Evolutionary conservation across 2,888 invertebrate genomes (phyloP).

Genomic region (Chrysolina oricalcia): DNA sequence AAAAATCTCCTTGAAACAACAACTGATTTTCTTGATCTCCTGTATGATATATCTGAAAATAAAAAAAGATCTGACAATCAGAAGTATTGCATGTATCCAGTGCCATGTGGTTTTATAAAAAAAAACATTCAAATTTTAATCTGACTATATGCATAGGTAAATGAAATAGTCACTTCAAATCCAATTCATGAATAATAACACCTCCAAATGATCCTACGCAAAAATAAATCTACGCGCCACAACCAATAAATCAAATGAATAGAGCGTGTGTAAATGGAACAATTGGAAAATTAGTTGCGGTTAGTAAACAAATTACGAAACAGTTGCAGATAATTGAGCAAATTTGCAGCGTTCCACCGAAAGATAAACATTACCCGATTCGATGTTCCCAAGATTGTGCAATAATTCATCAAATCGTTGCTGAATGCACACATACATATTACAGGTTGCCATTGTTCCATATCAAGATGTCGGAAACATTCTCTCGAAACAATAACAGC

Average conservation of each 20-base stretch:
- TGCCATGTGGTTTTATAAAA: no score
- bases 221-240: background rate
- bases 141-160: no score
- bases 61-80: no score
- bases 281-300: conserved; percentile 5
- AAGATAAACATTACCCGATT: background rate
- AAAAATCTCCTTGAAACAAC: no score
- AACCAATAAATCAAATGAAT: conserved; percentile 7
- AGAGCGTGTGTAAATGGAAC: background rate
- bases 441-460: conserved; percentile 2
- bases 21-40: no score
- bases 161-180: no score
- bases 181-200: no score
- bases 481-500: conserved; percentile 1
- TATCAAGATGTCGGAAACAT: conserved; percentile 15
- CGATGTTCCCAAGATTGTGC: conserved; percentile 2
- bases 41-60: no score
- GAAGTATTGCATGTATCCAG: no score
- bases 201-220: background rate
- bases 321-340: conserved; percentile 7
- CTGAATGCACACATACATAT: background rate
- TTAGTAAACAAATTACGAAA: conserved; percentile 7
- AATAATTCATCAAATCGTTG: conserved; percentile 5
- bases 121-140: no score
- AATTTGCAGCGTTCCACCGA: background rate